phyloP scores from a whole-genome alignment of 1,140 invertebrate species.

The Drosophila lini region DNA sequence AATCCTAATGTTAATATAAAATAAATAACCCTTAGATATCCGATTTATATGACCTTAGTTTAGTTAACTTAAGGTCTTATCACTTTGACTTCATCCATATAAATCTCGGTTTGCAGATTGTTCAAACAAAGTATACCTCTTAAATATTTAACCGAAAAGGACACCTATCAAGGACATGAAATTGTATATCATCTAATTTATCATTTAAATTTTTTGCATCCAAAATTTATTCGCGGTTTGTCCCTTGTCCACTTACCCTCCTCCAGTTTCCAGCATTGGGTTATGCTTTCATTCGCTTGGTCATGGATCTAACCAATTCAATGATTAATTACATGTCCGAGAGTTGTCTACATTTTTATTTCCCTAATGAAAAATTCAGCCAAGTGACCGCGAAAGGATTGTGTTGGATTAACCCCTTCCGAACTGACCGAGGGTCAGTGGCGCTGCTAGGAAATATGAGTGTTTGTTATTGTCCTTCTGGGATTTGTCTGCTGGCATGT shows the following conservation, averaged over 20 bases:
- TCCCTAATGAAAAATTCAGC: constrained; percentile 43
- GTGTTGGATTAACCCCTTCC: constrained; percentile 59
- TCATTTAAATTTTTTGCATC: constrained; percentile 19
- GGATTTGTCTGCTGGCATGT: constrained; percentile 55
- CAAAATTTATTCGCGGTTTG: constrained; percentile 45
- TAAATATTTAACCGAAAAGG: background rate
- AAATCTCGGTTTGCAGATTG: background rate
- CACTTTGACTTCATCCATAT: background rate
- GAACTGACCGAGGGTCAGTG: constrained; percentile 61
- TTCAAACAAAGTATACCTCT: too few relatives aligned
- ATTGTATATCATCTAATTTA: constrained; percentile 6
- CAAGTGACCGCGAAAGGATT: constrained; percentile 60
- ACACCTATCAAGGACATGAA: background rate
- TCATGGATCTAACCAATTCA: constrained; percentile 71
- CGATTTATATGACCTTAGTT: background rate
- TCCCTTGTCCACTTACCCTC: constrained; percentile 57
- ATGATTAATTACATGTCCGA: constrained; percentile 70
- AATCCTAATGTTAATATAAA: background rate
- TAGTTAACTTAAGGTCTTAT: background rate
- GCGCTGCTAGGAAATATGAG: constrained; percentile 59
- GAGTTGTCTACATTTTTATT: background rate
- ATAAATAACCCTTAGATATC: background rate
- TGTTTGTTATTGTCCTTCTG: constrained; percentile 66
- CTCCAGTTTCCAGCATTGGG: constrained; percentile 21
- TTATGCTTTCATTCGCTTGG: constrained; percentile 57